Evolutionary conservation across 2,113 vertebrate species (phyloP), one percentile per base, ranked within the genome.

Genomic region (Hippocampus barbouri): DNA sequence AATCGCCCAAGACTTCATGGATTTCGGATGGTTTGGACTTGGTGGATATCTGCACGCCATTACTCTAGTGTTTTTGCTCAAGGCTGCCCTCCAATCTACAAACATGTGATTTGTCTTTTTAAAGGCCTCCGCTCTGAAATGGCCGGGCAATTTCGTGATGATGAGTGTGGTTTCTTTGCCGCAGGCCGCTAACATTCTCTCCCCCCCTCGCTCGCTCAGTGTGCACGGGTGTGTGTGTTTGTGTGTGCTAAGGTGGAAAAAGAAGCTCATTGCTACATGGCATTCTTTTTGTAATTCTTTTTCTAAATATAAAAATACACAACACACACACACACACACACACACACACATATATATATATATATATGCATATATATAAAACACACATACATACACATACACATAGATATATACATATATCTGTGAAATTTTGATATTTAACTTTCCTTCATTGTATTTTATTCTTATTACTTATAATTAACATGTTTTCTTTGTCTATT

Each of bases 161-260:
- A 84, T 78, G 72, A 78, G 74, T 86, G 75, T 78, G 62, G 80
- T 81, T 75, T 67, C 68, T 54, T 76, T 56, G 70, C 72, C 68
- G 71, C 70, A 57, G 63, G 71, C 73, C 67, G 20, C 30, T 20
- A 43, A 21, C 34, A 20, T 10, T 68, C 69, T 45, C 66, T 63
- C 67, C 70, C 56, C 64, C 73, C 80, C 79, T 74, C 25, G 53
- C 73, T 73, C 45, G 41, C 53, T 71, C 64, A 5, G 21, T 43
- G 38, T 53, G 68, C 76, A 53, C 21, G 34, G 61, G 57, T 27
- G 72, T 54, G 43, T 25, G 41, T 60, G 61, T 16, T 9, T 54
- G 30, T 38, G 41, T 60, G 62, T 16, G n/a, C n/a, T 56, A 27
- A 82, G 72, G 54, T 18, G 77, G 71, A 57, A 78, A 78, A 79